Evolutionary conservation across 1,140 invertebrate species (phyloP).

Genomic region (Drosophila prosaltans): DNA sequence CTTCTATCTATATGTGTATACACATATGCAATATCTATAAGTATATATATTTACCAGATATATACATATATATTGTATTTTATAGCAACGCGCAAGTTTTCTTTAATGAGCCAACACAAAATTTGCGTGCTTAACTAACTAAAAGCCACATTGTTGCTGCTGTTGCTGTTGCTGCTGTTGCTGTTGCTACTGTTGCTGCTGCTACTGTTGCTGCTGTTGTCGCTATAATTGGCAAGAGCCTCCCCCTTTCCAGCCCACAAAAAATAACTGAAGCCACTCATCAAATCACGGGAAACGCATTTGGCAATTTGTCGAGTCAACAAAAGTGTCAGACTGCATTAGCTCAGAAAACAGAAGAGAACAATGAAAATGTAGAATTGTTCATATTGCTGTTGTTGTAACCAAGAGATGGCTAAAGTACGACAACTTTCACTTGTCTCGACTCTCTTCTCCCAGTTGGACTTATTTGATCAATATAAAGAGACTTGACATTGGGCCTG

Average conservation of each 20-base stretch:
- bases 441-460: neutral
- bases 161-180: conserved; percentile 34
- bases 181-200: conserved; percentile 39
- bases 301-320: conserved; percentile 58
- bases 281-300: conserved; percentile 52
- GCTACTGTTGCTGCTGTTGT: conserved; percentile 32
- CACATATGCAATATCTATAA: conserved; percentile 2
- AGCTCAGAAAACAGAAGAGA: neutral
- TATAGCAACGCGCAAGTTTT: conserved; percentile 53
- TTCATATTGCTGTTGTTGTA: neutral
- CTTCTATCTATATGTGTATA: neutral
- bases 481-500: neutral
- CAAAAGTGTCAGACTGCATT: conserved; percentile 69
- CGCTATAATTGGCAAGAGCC: conserved; percentile 36
- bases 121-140: conserved; percentile 63
- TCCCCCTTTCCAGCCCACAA: conserved; percentile 6
- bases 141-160: conserved; percentile 41
- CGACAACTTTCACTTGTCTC: conserved; percentile 36
- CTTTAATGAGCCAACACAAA: conserved; percentile 74
- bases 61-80: conserved; percentile 23
- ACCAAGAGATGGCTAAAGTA: neutral
- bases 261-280: conserved; percentile 33
- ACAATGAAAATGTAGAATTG: neutral
- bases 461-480: neutral
- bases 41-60: neutral